Conservation (phyloP, 2,888 invertebrate species). For the Phlogophora meticulosa region DNA sequence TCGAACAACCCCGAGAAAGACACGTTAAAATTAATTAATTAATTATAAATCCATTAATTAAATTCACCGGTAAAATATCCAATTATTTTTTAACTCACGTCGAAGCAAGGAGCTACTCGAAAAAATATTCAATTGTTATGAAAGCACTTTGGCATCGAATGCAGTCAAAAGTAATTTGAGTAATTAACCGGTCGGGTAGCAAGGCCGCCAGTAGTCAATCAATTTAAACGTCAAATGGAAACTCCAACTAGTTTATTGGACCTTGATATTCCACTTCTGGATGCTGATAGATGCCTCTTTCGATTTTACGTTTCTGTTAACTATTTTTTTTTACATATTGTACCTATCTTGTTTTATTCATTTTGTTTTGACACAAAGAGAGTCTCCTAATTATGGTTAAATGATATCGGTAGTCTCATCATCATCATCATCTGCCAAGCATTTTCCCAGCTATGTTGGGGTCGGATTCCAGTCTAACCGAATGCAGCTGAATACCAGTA, state of each 20-base stretch:
- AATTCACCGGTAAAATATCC: background rate
- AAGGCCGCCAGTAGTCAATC: constrained; percentile 48
- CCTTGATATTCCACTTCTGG: background rate
- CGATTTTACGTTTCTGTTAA: background rate
- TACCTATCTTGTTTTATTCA: too few species aligned
- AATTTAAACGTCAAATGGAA: constrained; percentile 32
- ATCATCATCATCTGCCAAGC: too few species aligned
- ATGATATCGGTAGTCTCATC: too few species aligned
- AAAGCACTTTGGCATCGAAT: constrained; percentile 32
- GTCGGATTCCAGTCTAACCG: too few species aligned
- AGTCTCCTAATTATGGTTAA: too few species aligned
- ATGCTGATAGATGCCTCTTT: background rate
- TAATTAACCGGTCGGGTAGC: constrained; percentile 48
- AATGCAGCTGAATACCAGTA: too few species aligned
- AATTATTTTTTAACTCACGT: constrained; percentile 12
- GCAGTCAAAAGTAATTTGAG: constrained; percentile 57
- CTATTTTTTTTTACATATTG: background rate
- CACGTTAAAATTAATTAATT: too few species aligned
- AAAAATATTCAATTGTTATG: background rate
- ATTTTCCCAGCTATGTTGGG: too few species aligned
- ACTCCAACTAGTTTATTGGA: background rate
- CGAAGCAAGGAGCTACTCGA: constrained; percentile 4
- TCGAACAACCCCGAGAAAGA: background rate
- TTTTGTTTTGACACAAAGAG: too few species aligned
- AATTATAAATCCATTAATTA: background rate